These are phyloP conservation scores for Dorcus hopei DNA, from an alignment of 2,888 invertebrate genomes.

Conservation along the genomic window DNA sequence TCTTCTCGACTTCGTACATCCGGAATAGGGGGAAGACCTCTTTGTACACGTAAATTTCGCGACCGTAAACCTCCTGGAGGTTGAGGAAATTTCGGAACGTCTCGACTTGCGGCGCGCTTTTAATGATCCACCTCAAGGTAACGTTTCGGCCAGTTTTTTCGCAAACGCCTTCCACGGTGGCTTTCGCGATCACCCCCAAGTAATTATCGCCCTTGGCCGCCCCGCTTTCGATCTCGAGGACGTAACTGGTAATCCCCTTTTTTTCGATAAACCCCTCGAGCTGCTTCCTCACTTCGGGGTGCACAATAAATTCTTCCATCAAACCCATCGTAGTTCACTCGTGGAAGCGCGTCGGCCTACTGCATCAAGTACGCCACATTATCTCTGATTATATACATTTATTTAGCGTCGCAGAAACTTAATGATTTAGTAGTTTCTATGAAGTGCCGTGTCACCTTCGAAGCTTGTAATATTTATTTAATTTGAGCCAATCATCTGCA, in stretches of 20 bases:
- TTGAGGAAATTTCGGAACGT: conserved; percentile 25
- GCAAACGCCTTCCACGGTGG: conserved; percentile 15
- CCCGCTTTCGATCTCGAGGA: conserved; percentile 19
- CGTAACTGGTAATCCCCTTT: conserved; percentile 5
- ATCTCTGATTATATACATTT: too few relatives aligned
- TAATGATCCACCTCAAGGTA: conserved; percentile 31
- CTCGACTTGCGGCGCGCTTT: conserved; percentile 30
- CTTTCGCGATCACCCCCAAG: conserved; percentile 30
- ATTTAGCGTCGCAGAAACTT: too few relatives aligned
- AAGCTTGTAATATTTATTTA: too few relatives aligned
- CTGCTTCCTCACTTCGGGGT: conserved; percentile 1
- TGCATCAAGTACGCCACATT: too few relatives aligned
- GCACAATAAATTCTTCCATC: not conserved
- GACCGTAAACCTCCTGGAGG: conserved; percentile 26
- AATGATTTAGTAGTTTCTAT: too few relatives aligned
- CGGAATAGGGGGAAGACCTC: conserved; percentile 30
- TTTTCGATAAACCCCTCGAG: not conserved
- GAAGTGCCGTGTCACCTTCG: too few relatives aligned
- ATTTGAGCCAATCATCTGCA: too few relatives aligned
- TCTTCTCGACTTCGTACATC: conserved; percentile 27
- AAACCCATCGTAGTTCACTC: too few relatives aligned
- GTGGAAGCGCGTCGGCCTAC: too few relatives aligned
- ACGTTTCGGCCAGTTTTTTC: conserved; percentile 14
- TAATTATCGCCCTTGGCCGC: conserved; percentile 35
- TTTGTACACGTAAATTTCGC: conserved; percentile 36